These are phyloP conservation scores for Pammene aurita DNA, from an alignment of 2,888 invertebrate species.

Conservation along the genomic window DNA sequence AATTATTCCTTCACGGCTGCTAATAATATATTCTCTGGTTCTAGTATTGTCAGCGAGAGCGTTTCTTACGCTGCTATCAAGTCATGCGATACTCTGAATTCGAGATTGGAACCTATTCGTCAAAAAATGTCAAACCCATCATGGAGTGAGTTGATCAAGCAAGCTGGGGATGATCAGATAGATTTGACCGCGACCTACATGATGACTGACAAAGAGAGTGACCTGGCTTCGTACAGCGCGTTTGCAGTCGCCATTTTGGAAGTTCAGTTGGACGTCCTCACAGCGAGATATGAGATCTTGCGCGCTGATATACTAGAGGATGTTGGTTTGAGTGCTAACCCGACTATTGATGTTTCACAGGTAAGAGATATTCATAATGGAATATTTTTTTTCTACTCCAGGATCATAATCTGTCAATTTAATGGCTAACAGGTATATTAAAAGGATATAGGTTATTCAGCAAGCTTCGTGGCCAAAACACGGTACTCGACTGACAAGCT, in stretches of 20 bases:
- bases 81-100: slow-evolving; percentile 83
- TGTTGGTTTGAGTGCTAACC: slow-evolving; percentile 86
- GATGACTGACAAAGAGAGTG: slow-evolving; percentile 80
- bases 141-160: slow-evolving; percentile 84
- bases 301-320: slow-evolving; percentile 87
- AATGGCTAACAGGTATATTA: too few species aligned
- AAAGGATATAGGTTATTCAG: too few species aligned
- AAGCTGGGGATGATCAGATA: slow-evolving; percentile 80
- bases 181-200: slow-evolving; percentile 85
- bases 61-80: slow-evolving; percentile 81
- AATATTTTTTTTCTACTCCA: too few species aligned
- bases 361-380: slow-evolving; percentile 49
- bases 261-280: slow-evolving; percentile 87
- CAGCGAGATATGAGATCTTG: slow-evolving; percentile 85
- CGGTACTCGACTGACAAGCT: too few species aligned
- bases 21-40: slow-evolving; percentile 86
- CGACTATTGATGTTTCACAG: slow-evolving; percentile 87
- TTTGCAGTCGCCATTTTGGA: slow-evolving; percentile 85
- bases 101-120: slow-evolving; percentile 82
- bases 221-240: slow-evolving; percentile 80
- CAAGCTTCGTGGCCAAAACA: too few species aligned
- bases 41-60: slow-evolving; percentile 86
- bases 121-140: slow-evolving; percentile 72
- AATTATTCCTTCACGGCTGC: slow-evolving; percentile 82
- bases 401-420: too few species aligned